Base-by-base conservation (phyloP, 2,797 vertebrate genomes). In the Onychomys arenicola region DNA sequence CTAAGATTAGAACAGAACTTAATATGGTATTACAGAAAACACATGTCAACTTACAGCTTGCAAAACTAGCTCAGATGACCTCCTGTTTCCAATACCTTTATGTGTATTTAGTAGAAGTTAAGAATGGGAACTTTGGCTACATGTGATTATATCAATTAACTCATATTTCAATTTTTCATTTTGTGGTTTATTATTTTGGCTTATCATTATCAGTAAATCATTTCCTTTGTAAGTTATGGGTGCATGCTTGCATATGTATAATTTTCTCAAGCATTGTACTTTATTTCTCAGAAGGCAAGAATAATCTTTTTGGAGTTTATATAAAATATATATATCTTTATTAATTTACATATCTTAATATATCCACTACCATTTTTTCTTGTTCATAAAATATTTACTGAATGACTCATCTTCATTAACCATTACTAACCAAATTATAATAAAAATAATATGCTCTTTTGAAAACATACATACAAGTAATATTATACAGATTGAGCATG, bases 401-500 rank as follows among this genome's bases (percentile, higher is more conserved):
- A 23, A 43, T 91, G 0, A 65, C 83, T 90, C 55, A 2, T 92
- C 75, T 95, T 97, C 91, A 34, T 78, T 94, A 95, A 97, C 9
- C n/a, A 80, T 8, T 90, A 95, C 98, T 98, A 97, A 77, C 80
- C 84, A 81, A 91, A 77, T 43, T 92, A 78, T 73, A 83, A 57
- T 96, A 94, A 98, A 52, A 78, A 32, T 32, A 84, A 65, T 23
- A 29, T 67, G 83, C 82, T 67, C 10, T 67, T 85, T 67, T 67
- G 59, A 84, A 77, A 46, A 65, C 29, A 65, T n/a, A 6, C 0
- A 84, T 67, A 49, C 5, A 21, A 34, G 2, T 25, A 34, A 67
- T 63, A 49, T 76, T 63, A 84, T 67, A 23, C 43, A 85, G 43
- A 85, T 25, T 69, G 43, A 85, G 11, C 10, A 21, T 43, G 32